These are phyloP conservation scores for Myotis myotis DNA, from an alignment of 2,797 vertebrate genomes.

Conservation along the genomic window DNA sequence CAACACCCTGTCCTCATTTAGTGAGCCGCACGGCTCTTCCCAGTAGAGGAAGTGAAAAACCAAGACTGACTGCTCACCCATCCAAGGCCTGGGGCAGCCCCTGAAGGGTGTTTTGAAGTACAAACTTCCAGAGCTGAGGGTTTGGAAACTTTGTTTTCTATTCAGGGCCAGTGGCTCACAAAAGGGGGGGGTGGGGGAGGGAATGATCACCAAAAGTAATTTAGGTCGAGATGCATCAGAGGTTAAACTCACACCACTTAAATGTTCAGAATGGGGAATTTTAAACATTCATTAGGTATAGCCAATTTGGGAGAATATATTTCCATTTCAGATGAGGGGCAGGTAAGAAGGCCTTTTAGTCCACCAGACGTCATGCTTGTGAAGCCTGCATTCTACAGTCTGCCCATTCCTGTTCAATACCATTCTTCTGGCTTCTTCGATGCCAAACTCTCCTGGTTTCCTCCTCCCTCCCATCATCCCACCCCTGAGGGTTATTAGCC, in stretches of 20 bases:
- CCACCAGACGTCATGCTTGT: not conserved
- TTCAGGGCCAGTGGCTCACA: constrained; percentile 18
- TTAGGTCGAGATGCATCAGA: constrained; percentile 17
- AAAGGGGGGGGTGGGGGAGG: not conserved
- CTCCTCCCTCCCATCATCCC: not conserved
- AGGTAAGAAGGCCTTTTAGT: not conserved
- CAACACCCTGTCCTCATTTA: not conserved
- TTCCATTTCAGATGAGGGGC: not conserved
- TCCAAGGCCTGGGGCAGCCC: not conserved
- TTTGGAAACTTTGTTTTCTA: constrained; percentile 36
- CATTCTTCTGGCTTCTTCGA: not conserved
- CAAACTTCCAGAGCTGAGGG: constrained; percentile 30
- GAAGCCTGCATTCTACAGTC: not conserved
- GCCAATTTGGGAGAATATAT: not conserved
- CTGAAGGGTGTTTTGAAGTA: constrained; percentile 49
- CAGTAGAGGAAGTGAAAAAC: not conserved
- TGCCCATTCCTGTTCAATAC: accelerated
- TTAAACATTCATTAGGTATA: constrained; percentile 26
- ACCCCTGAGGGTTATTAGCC: not conserved
- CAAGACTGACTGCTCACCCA: not conserved
- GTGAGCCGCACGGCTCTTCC: not conserved
- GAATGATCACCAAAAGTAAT: constrained; percentile 28
- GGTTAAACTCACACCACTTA: constrained; percentile 47
- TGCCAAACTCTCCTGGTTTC: not conserved
- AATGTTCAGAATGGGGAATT: constrained; percentile 7